Base-by-base conservation (phyloP, 2,113 vertebrate species). In the Panthera uncia region DNA sequence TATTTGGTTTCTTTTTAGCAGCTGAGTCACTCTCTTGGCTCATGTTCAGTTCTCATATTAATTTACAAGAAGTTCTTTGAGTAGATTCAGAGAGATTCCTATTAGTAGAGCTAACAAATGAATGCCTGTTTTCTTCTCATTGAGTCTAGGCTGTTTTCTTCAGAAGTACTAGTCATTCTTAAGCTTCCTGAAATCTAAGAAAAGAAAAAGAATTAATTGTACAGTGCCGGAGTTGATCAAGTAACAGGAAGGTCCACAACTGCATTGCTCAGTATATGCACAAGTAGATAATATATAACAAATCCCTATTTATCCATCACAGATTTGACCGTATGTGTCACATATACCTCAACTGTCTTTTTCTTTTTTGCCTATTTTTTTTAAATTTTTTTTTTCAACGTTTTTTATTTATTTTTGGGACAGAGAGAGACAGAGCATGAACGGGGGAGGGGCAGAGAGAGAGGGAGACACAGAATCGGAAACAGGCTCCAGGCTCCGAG, bases 61-160 rank as follows among this genome's bases (percentile, higher is more conserved):
- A 97, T 97, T 96, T 97, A 97, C 81, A 97, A 97, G 93, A 98
- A 94, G 91, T 97, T 97, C 94, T 97, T 97, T 97, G 88, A 97
- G 76, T 97, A 91, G 78, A 96, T 96, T 97, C 65, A 94, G 74
- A 97, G 88, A 91, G 88, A 95, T 96, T 97, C 69, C 45, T 97
- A 79, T 91, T 94, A 88, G 94, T 94, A 93, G 88, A 97, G 76
- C 93, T 96, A 94, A 97, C 66, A 95, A 92, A 87, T 95, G 88
- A 96, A 96, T 97, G 66, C 66, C 25, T 6, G 0, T 86, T 97
- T 97, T 97, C 83, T 97, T 97, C 65, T 97, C 50, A 96, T 94
- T 96, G 57, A 68, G 81, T 79, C 23, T 95, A 91, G 79, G 52
- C 36, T 88, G 65, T 97, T 97, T 97, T 97, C 94, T 78, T 97